Base-by-base conservation (phyloP, 1,140 invertebrate genomes). In the Drosophila truncata region DNA sequence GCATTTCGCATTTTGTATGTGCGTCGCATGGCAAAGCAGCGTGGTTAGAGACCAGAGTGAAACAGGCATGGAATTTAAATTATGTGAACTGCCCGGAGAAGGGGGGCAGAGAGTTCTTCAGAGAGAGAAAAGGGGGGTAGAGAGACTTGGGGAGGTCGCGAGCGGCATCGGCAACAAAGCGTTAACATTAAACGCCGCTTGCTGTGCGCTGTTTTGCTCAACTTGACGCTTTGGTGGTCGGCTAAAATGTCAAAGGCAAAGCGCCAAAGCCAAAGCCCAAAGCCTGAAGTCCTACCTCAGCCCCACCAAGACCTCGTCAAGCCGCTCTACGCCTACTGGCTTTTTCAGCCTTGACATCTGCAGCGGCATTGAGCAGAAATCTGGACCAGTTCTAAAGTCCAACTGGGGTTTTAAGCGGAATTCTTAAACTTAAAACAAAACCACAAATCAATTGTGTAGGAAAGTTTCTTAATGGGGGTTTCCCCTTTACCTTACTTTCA, bases 61-160 rank as follows among this genome's bases (percentile, higher is more conserved):
- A 82, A 73, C 80, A 49, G 66, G 66, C 62, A 63, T 67, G 74
- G 79, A 82, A 82, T 82, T 82, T 82, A 78, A 82, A 78, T 73
- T 78, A 78, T 72, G 61, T 67, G 52, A 58, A 27, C 46, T 16
- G 35, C 27, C 29, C 20, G 20, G 33, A n/a, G 46, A 42, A 7
- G 14, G 29, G 16, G 14, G 20, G 8, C 25, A 39, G 13, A 41
- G 33, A 49, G 25, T 18, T 13, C 25, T n/a, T 4, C 16, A n/a
- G 23, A 14, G 3, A 27, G 14, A 29, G 18, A 11, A n/a, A n/a
- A n/a, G n/a, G n/a, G n/a, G n/a, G n/a, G 27, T n/a, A 10, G 33
- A 14, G 49, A 42, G 20, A 44, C 10, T 4, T 29, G 31, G 25
- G 18, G 13, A 37, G 39, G 59, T 20, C 20, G 41, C 20, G 14